Conservation (phyloP, 2,797 vertebrate genomes). For the Dallia pectoralis region DNA sequence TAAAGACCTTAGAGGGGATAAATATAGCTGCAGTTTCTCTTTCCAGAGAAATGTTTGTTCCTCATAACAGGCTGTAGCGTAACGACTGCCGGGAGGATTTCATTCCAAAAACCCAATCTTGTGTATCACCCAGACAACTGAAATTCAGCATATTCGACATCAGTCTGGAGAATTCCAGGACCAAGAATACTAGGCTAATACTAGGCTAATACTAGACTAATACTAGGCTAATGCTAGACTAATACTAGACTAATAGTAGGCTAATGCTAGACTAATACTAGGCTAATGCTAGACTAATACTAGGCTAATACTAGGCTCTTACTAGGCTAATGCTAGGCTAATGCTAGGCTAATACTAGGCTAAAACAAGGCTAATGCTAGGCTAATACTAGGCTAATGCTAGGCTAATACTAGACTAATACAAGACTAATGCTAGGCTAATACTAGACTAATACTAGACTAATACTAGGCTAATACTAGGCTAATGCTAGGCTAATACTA, state of each 20-base stretch:
- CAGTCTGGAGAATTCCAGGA: background rate
- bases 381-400: background rate
- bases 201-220: background rate
- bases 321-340: background rate
- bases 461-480: background rate
- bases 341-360: background rate
- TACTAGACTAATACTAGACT: background rate
- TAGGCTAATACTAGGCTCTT: background rate
- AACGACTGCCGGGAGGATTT: constrained; percentile 12
- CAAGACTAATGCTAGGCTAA: no score
- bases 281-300: background rate
- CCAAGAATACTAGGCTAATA: background rate
- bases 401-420: background rate
- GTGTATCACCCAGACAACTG: background rate
- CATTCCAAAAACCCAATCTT: constrained; percentile 7
- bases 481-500: background rate
- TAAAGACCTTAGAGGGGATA: constrained; percentile 7
- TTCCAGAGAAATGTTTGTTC: background rate
- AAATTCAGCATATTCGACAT: constrained; percentile 10
- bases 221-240: background rate
- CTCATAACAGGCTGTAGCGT: constrained; percentile 25
- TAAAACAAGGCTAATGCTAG: background rate
- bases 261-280: background rate
- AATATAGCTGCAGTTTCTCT: constrained; percentile 3
- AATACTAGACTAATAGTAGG: background rate